Evolutionary conservation across 2,797 vertebrate species (phyloP).

Genomic region (Miichthys miiuy): DNA sequence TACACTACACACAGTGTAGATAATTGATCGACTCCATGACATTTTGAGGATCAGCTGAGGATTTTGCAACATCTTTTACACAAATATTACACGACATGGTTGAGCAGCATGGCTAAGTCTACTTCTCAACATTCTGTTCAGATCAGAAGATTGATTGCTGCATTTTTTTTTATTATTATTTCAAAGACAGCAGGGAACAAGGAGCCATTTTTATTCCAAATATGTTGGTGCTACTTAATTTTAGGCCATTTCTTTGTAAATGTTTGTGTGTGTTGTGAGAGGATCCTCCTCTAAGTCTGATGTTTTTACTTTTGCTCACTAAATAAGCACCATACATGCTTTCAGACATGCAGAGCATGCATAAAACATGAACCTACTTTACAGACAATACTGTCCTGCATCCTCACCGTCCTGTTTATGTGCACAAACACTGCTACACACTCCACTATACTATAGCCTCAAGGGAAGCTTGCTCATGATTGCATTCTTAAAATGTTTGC

Average conservation of each 20-base stretch:
- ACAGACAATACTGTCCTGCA: background rate
- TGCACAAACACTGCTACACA: constrained; percentile 13
- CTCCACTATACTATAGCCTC: constrained; percentile 25
- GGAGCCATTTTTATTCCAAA: background rate
- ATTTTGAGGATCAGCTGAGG: constrained; percentile 64
- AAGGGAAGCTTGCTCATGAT: constrained; percentile 51
- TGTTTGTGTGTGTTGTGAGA: background rate
- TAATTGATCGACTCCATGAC: constrained; percentile 71
- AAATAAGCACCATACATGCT: background rate
- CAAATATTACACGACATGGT: constrained; percentile 69
- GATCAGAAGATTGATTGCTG: constrained; percentile 34
- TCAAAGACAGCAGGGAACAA: background rate
- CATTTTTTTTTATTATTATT: constrained; percentile 6
- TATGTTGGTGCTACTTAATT: background rate
- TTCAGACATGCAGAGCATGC: constrained; percentile 9
- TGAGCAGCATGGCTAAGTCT: constrained; percentile 50
- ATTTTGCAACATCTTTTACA: constrained; percentile 60
- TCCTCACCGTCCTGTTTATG: background rate
- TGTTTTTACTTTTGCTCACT: background rate
- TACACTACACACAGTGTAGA: constrained; percentile 38
- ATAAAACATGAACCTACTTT: background rate
- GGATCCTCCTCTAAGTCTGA: background rate
- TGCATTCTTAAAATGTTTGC: constrained; percentile 75
- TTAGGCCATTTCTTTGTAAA: background rate
- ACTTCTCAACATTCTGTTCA: constrained; percentile 30